Evolutionary conservation across 2,888 invertebrate species (phyloP), one percentile per base, ranked within the genome.

Genomic region (Baccha elongata): DNA sequence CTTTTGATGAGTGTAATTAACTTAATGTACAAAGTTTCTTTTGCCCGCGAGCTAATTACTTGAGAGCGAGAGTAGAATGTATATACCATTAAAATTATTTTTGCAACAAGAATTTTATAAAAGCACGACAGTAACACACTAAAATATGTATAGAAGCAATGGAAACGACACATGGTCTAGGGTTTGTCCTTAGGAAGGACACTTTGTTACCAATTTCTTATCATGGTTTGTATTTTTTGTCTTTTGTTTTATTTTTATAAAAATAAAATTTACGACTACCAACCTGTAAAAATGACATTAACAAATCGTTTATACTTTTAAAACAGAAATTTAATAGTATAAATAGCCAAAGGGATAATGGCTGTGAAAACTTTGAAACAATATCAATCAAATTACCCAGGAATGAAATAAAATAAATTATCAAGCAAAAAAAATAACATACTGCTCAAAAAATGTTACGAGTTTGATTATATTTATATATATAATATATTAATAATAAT

Each of bases 1-100:
- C 71, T 67, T 72, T 76, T 83, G 52, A 76, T 60, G n/a, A n/a
- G 60, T 67, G 52, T 48, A 76, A 75, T 76, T 81, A 48, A 55
- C 40, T 71, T 81, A 71, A 60, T 69, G 60, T 52, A 35, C 64
- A 53, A 42, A 44, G 40, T 50, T 46, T 37, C 44, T 40, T 48
- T 23, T 60, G 37, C 48, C 52, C 71, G 29, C 32, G 52, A 40
- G 72, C 60, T 71, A 75, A 71, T 75, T 75, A 60, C 64, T 60
- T n/a, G 17, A 60, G 52, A 71, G 37, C 6, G 7, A 40, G 23
- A 55, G 55, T 8, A 8, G 29, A 32, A 32, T n/a, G 62, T 48
- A 37, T 23, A 23, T 29, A 10, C 29, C 29, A 67, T 60, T 40
- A 58, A n/a, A 67, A 44, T 62, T 60, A 19, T 23, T 35, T n/a